Conservation (phyloP, 2,113 vertebrate species). For the Pontoporia blainvillei region DNA sequence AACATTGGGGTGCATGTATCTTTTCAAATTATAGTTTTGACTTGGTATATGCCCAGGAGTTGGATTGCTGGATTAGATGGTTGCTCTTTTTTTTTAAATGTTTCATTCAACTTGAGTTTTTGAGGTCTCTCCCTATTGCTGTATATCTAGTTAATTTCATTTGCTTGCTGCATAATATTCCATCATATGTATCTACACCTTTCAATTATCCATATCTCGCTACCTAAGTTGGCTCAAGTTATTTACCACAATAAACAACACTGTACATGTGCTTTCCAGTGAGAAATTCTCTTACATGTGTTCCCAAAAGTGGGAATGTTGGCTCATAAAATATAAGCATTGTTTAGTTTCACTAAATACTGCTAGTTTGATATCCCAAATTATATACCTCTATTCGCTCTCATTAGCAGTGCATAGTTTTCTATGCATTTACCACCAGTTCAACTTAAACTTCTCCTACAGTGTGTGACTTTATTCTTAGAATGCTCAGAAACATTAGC, state of each 20-base stretch:
- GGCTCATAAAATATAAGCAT: background rate
- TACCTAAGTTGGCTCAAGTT: background rate
- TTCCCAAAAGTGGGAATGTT: background rate
- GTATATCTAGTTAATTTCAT: background rate
- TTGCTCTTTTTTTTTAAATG: background rate
- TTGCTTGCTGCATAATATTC: background rate
- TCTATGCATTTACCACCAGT: background rate
- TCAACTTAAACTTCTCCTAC: background rate
- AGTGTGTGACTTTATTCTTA: background rate
- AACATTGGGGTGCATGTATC: too few relatives aligned
- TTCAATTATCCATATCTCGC: background rate
- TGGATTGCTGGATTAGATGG: too few relatives aligned
- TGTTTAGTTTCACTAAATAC: background rate
- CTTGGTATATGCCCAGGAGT: too few relatives aligned
- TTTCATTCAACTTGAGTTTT: background rate
- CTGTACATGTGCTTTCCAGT: background rate
- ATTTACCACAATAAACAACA: background rate
- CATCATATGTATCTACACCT: background rate
- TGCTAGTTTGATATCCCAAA: background rate
- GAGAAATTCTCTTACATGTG: background rate
- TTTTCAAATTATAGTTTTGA: too few relatives aligned
- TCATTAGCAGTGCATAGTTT: background rate
- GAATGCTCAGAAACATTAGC: background rate
- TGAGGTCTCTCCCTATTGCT: background rate
- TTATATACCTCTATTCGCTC: background rate